Base-by-base conservation (phyloP, 2,888 invertebrate genomes). In the Drosophila paracracens region DNA sequence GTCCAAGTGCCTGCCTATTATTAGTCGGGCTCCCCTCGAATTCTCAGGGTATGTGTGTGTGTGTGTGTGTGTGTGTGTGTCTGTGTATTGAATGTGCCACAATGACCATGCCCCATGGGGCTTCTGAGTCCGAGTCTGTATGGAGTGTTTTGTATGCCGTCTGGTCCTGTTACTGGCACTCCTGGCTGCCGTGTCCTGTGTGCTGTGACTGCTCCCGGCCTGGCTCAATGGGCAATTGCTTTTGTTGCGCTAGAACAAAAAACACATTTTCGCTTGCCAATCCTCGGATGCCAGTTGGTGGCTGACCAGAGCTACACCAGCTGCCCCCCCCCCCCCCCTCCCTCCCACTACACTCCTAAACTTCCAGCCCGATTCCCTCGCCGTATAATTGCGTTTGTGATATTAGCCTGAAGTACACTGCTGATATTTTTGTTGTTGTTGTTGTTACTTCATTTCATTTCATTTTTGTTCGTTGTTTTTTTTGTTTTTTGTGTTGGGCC, bases 301-400 rank as follows among this genome's bases (percentile, higher is more conserved):
- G 64, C 74, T 78, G 79, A 79, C 79, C 76, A 65, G 33, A 33
- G 43, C 52, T 36, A 13, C 54, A 36, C 36, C 40, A 29, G 35
- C 58, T 10, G 16, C 36, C 29, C 18, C 6, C 21, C 52, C 11
- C 5, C 48, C 33, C 33, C 36, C 29, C 10, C 6, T 4, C 48
- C 33, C 27, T 29, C 5, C 5, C 8, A 16, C 35, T 13, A 0
- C 18, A 6, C 54, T 46, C 38, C 40, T 31, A 56, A 40, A 7
- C 57, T 6, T 25, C 31, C 43, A 21, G 33, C 18, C 60, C 52
- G 56, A 58, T 36, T 61, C 70, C 70, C 74, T 36, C 21, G 76
- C 89, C 88, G 75, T 88, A 80, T 88, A 88, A 89, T 89, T 88
- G 86, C 89, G 77, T 89, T 88, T 88, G 88, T 89, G 88, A 88